Evolutionary conservation across 2,113 vertebrate species (phyloP), one percentile per base, ranked within the genome.

Genomic region (Geococcyx californianus): DNA sequence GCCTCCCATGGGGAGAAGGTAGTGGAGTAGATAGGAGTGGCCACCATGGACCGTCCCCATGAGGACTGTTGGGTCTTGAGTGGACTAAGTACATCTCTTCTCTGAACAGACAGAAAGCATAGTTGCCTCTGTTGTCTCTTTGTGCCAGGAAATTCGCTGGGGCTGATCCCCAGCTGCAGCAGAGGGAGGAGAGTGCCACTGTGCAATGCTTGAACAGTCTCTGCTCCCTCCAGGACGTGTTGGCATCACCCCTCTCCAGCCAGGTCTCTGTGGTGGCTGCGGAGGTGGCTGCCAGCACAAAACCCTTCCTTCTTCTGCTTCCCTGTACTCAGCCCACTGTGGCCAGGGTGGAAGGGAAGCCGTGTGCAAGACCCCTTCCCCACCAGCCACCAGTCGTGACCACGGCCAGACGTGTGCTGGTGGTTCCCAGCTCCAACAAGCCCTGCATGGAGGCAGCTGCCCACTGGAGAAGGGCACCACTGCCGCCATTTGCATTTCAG

Each of bases 281-380:
- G 2, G 89, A 21, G 64, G 49, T 0, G 3, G 51, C 94, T 87
- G 69, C 72, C 84, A 81, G 59, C 77, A 36, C 45, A 38, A 31
- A 77, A 10, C 42, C 59, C 60, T 87, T 89, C 94, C 55, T 70
- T 10, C 7, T 95, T 93, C 73, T 89, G 64, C 95, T 96, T 96
- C 95, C 84, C 89, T 16, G 56, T 6, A 5, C 77, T 59, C 73
- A 34, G 38, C 60, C 68, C 16, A 1, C 51, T 62, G 64, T 1
- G n/a, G 70, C 42, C 0, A 0, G 58, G 28, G 1, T 76, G 55
- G 80, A n/a, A 68, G 89, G 89, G 87, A 91, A 83, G 64, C 55
- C 1, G 1, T 8, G 36, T 6, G 72, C 3, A 2, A 62, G 72
- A 52, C 24, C 62, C 34, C 42, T 55, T 84, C 38, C 77, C 38